Percentiles rank a stretch among this genome's conserved stretches.
phyloP scores from a whole-genome alignment of 2,888 invertebrate genomes.

The Parnassius glacialis region DNA sequence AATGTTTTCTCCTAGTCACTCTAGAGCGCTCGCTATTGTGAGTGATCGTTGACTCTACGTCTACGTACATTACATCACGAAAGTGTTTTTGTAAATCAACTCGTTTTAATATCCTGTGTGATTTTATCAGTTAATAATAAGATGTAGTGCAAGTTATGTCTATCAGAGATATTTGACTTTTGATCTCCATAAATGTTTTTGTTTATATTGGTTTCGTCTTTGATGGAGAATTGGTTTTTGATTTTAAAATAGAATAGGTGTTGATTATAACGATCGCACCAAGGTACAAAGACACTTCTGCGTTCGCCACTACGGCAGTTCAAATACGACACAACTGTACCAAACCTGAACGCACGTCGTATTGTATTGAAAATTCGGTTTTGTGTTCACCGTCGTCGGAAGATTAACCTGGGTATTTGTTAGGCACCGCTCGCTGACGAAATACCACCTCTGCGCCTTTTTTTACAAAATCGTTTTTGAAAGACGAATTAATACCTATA shows the following conservation, averaged over 20 bases:
- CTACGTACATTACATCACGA: slow-evolving; percentile 63
- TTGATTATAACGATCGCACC: slow-evolving; percentile 15
- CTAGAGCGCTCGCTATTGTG: slow-evolving; percentile 66
- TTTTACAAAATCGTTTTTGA: slow-evolving; percentile 75
- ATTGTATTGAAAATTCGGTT: slow-evolving; percentile 68
- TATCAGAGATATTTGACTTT: slow-evolving; percentile 10
- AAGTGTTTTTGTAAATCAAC: slow-evolving; percentile 65
- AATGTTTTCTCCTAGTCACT: slow-evolving; percentile 81
- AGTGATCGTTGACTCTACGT: slow-evolving; percentile 71
- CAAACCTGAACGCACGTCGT: slow-evolving; percentile 38
- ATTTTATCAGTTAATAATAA: slow-evolving; percentile 41
- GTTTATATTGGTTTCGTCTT: not conserved
- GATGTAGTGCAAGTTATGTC: slow-evolving; percentile 27
- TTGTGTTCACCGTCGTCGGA: slow-evolving; percentile 30
- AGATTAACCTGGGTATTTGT: slow-evolving; percentile 44
- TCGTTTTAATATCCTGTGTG: slow-evolving; percentile 44
- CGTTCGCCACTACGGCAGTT: slow-evolving; percentile 38
- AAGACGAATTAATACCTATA: slow-evolving; percentile 79
- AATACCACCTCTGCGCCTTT: slow-evolving; percentile 54
- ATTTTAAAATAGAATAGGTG: slow-evolving; percentile 6
- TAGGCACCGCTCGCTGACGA: slow-evolving; percentile 51
- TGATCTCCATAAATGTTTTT: slow-evolving; percentile 8
- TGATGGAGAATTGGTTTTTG: not conserved
- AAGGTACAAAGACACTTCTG: slow-evolving; percentile 38
- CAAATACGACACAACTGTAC: slow-evolving; percentile 29